phyloP scores from a whole-genome alignment of 2,888 invertebrate species.

The Eucriotettix oculatus region DNA sequence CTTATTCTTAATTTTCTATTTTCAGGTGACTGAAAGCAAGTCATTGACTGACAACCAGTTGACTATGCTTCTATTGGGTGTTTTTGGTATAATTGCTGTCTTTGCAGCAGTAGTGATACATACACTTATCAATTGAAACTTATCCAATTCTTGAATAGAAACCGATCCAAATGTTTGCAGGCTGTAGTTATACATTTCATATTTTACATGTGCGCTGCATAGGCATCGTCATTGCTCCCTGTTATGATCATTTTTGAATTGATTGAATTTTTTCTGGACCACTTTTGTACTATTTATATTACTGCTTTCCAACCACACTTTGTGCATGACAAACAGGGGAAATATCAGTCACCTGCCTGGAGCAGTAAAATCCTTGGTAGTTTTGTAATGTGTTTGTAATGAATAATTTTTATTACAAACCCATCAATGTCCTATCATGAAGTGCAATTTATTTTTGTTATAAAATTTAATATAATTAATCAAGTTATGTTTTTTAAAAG shows the following conservation, averaged over 20 bases:
- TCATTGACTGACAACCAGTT: constrained; percentile 39
- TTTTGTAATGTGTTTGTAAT: background rate
- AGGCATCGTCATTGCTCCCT: background rate
- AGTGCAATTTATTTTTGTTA: too few relatives aligned
- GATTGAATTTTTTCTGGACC: constrained; percentile 1
- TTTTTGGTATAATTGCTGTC: constrained; percentile 42
- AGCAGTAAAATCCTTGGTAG: background rate
- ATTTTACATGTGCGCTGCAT: background rate
- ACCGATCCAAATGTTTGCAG: background rate
- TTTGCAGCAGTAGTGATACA: constrained; percentile 43
- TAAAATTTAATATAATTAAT: too few relatives aligned
- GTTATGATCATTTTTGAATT: background rate
- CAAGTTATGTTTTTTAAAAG: too few relatives aligned
- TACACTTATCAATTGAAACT: constrained; percentile 21
- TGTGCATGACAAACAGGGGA: background rate
- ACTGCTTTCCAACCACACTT: constrained; percentile 10
- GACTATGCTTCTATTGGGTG: constrained; percentile 42
- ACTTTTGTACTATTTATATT: constrained; percentile 1
- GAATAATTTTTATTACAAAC: too few relatives aligned
- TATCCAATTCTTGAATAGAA: background rate
- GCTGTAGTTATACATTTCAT: background rate
- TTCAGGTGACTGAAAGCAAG: constrained; percentile 20
- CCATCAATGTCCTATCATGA: too few relatives aligned
- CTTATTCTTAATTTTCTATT: background rate
- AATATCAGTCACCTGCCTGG: background rate